A percentile compares a stretch with the other conserved stretches of the same genome.
phyloP scores from a whole-genome alignment of 2,797 vertebrate genomes.

The Phataginus tricuspis region DNA sequence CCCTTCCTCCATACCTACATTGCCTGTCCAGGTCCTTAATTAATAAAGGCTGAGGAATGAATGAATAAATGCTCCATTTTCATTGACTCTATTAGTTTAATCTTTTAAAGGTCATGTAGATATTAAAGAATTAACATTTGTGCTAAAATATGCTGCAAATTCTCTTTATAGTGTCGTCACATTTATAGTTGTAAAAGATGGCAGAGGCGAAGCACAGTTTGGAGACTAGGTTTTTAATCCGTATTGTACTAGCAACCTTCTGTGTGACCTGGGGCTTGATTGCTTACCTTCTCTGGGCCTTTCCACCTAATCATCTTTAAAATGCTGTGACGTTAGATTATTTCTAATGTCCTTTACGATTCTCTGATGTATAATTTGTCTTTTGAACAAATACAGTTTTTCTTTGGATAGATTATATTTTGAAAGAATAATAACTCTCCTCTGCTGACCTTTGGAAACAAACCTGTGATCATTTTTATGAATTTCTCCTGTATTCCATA shows the following conservation, averaged over 20 bases:
- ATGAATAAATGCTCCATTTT: not conserved
- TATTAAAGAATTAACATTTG: conserved; percentile 4
- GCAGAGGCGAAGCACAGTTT: not conserved
- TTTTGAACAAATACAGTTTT: not conserved
- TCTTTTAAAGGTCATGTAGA: not conserved
- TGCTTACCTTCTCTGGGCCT: not conserved
- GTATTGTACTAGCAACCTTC: not conserved
- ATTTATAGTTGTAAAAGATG: not conserved
- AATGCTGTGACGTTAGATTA: not conserved
- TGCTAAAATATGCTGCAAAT: not conserved
- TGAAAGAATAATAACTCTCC: conserved; percentile 12
- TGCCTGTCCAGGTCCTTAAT: not conserved
- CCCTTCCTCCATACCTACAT: not conserved
- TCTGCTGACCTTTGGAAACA: conserved; percentile 44
- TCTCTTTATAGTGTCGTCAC: not conserved
- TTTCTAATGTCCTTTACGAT: not conserved
- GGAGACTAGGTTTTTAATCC: not conserved
- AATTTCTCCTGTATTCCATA: conserved; percentile 27
- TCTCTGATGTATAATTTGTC: not conserved
- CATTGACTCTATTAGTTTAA: not conserved
- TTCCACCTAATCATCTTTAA: not conserved
- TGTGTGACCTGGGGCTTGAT: not conserved
- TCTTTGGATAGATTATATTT: conserved; percentile 35
- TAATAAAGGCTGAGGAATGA: not conserved
- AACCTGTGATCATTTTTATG: not conserved